Conservation (phyloP, 2,797 vertebrate species). For the Cyclopterus lumpus region DNA sequence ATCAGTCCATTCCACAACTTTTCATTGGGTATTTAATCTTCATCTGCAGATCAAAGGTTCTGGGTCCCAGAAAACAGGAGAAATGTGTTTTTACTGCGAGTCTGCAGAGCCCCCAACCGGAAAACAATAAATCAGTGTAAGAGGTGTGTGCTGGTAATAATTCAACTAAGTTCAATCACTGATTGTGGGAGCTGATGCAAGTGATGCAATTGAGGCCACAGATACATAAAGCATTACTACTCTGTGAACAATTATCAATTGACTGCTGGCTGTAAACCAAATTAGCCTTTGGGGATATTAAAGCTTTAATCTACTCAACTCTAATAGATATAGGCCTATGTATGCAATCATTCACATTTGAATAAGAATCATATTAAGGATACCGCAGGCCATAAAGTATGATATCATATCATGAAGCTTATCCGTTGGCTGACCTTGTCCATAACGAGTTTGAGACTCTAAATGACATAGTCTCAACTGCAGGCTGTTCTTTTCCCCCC, state of each 20-base stretch:
- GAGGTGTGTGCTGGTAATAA: not conserved
- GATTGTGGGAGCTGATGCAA: not conserved
- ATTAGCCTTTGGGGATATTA: not conserved
- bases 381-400: not conserved
- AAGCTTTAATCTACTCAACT: not conserved
- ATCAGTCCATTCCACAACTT: not conserved
- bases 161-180: not conserved
- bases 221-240: not conserved
- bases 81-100: not conserved
- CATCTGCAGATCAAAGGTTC: not conserved
- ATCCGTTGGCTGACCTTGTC: not conserved
- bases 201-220: not conserved
- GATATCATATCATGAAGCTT: not conserved
- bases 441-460: not conserved
- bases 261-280: not conserved
- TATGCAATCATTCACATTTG: not conserved
- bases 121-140: not conserved
- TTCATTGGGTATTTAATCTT: not conserved
- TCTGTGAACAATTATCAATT: not conserved
- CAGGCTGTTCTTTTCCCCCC: not conserved
- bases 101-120: not conserved
- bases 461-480: not conserved
- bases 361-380: not conserved
- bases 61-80: not conserved
- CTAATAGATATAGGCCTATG: not conserved